phyloP scores from a whole-genome alignment of 2,888 invertebrate species.

The Hyppa rectilinea region DNA sequence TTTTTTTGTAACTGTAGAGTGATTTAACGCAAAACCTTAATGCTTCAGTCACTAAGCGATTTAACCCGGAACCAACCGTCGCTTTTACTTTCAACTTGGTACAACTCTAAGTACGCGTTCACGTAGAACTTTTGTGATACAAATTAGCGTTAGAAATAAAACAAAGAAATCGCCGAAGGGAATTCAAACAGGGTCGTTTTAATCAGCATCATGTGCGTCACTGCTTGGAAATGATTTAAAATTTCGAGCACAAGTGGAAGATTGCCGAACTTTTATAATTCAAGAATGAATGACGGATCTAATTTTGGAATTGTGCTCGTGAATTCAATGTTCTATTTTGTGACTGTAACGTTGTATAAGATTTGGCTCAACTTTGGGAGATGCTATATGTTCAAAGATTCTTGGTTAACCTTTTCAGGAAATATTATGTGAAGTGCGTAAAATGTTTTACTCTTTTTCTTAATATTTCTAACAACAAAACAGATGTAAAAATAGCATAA shows the following conservation, averaged over 20 bases:
- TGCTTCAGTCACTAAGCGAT: neutral
- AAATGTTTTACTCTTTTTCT: neutral
- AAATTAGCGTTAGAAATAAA: constrained; percentile 81
- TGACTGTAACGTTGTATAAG: neutral
- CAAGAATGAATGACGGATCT: constrained; percentile 38
- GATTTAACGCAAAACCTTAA: neutral
- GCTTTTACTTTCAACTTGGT: constrained; percentile 30
- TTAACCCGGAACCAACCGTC: neutral
- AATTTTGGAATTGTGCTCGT: constrained; percentile 41
- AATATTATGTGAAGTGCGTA: neutral
- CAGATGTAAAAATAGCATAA: too few species aligned
- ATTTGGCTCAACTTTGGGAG: constrained; percentile 5
- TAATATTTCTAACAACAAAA: too few species aligned
- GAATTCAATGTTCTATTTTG: constrained; percentile 21
- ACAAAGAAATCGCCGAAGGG: constrained; percentile 76
- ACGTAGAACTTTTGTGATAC: constrained; percentile 79
- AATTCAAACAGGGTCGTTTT: constrained; percentile 63
- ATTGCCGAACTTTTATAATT: constrained; percentile 57
- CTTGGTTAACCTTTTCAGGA: neutral
- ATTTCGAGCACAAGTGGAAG: constrained; percentile 49
- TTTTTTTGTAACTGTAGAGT: neutral
- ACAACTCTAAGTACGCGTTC: constrained; percentile 69
- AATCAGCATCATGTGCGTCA: constrained; percentile 70
- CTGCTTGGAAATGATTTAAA: constrained; percentile 52
- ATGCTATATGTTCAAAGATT: neutral